A percentile compares a stretch with the other conserved stretches of the same genome.
phyloP scores from a whole-genome alignment of 2,113 vertebrate species.

The Pelvicachromis taeniatus region DNA sequence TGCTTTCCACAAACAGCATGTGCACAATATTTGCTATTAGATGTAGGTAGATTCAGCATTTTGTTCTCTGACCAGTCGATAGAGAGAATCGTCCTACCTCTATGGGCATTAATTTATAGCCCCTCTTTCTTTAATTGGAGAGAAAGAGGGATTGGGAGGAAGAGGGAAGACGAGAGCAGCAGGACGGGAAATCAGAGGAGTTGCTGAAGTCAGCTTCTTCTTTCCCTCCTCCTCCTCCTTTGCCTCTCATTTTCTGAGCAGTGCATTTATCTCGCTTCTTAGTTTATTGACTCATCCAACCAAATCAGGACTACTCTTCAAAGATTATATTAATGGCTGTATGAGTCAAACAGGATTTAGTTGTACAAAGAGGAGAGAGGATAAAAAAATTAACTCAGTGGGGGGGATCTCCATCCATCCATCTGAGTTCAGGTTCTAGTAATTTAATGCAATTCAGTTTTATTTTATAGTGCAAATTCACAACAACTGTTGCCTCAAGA shows the following conservation, averaged over 20 bases:
- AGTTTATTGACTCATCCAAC: conserved; percentile 5
- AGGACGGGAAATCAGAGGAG: conserved; percentile 18
- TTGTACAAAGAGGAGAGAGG: neutral
- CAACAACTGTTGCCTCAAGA: neutral
- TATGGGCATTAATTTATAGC: conserved; percentile 47
- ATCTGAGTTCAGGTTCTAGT: neutral
- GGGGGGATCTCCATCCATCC: neutral
- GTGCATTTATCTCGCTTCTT: neutral
- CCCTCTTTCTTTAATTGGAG: conserved; percentile 63
- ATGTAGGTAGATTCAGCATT: conserved; percentile 16
- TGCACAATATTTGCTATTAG: conserved; percentile 9
- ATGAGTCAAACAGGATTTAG: neutral
- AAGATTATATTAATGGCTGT: neutral
- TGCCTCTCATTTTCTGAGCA: neutral
- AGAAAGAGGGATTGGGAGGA: neutral
- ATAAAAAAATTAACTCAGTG: neutral
- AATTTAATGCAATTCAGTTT: neutral
- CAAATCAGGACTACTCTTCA: neutral
- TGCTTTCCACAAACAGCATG: neutral
- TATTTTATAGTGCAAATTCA: neutral
- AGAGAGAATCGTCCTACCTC: conserved; percentile 20
- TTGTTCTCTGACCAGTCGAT: conserved; percentile 14
- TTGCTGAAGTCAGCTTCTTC: conserved; percentile 46
- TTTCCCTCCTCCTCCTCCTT: neutral
- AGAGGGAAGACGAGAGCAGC: conserved; percentile 10